A percentile compares a stretch with the other conserved stretches of the same genome.
phyloP scores from a whole-genome alignment of 2,888 invertebrate species.

The Callyntrura guangdongensis region DNA sequence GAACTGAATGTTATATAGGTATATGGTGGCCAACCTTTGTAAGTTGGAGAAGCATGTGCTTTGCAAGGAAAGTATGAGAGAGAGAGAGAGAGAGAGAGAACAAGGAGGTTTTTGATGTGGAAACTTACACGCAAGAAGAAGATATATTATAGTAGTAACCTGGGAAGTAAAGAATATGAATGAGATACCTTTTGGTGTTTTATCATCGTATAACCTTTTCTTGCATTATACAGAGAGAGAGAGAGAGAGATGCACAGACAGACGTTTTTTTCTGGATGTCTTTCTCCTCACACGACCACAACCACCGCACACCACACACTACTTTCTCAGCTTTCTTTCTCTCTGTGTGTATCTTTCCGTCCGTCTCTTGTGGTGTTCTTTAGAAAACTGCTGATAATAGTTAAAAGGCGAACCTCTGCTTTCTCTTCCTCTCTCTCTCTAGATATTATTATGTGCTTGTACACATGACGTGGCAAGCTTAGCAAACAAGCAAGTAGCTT shows the following conservation, averaged over 20 bases:
- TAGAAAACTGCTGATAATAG: slow-evolving; percentile 78
- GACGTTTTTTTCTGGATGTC: slow-evolving; percentile 47
- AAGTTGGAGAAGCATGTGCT: slow-evolving; percentile 42
- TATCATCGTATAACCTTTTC: slow-evolving; percentile 49
- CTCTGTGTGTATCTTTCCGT: slow-evolving; percentile 57
- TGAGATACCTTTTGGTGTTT: slow-evolving; percentile 27
- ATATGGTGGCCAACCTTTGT: not conserved
- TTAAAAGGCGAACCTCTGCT: slow-evolving; percentile 67
- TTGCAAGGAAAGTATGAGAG: slow-evolving; percentile 66
- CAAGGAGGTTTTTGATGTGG: slow-evolving; percentile 65
- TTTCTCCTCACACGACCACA: slow-evolving; percentile 72
- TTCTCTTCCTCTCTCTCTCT: slow-evolving; percentile 7
- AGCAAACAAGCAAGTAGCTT: slow-evolving; percentile 66
- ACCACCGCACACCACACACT: slow-evolving; percentile 76
- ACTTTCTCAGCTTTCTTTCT: slow-evolving; percentile 77
- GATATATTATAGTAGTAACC: not conserved
- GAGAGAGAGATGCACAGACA: slow-evolving; percentile 20
- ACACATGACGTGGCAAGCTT: slow-evolving; percentile 52
- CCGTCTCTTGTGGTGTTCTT: slow-evolving; percentile 73
- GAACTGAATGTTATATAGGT: not conserved
- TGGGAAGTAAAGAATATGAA: slow-evolving; percentile 34
- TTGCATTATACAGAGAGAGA: not conserved
- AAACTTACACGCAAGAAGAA: slow-evolving; percentile 66
- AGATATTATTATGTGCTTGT: slow-evolving; percentile 57
- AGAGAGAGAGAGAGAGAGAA: not conserved